phyloP scores from a whole-genome alignment of 1,140 invertebrate species.

The Pantala flavescens region DNA sequence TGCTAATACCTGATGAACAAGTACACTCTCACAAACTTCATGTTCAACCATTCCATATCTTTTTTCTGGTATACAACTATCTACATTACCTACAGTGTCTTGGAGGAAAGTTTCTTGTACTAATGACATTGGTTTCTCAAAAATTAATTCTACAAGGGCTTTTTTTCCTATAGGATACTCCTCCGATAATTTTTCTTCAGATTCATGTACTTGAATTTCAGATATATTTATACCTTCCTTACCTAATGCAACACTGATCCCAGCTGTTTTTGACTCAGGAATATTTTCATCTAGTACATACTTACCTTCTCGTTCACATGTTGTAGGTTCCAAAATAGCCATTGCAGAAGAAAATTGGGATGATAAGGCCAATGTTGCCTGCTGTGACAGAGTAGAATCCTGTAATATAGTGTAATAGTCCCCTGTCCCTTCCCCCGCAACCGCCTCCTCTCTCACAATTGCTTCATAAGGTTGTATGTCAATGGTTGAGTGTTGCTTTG shows the following conservation, averaged over 20 bases:
- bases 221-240: slow-evolving; percentile 17
- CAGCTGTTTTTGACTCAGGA: slow-evolving; percentile 17
- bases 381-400: background rate
- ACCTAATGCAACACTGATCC: slow-evolving; percentile 16
- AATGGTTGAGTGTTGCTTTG: slow-evolving; percentile 16
- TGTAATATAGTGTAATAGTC: background rate
- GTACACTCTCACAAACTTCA: slow-evolving; percentile 14
- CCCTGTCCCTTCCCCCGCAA: slow-evolving; percentile 12
- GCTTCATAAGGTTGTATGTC: slow-evolving; percentile 15
- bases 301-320: slow-evolving; percentile 21
- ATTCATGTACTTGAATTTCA: slow-evolving; percentile 18
- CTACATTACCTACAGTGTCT: slow-evolving; percentile 14
- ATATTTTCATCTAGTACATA: background rate
- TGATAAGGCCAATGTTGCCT: background rate
- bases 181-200: slow-evolving; percentile 12
- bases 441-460: slow-evolving; percentile 17
- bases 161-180: background rate
- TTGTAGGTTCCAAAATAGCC: slow-evolving; percentile 14
- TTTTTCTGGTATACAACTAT: slow-evolving; percentile 13
- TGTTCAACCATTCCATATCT: slow-evolving; percentile 6
- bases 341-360: background rate
- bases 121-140: slow-evolving; percentile 11
- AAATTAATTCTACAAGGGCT: slow-evolving; percentile 14
- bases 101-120: slow-evolving; percentile 17
- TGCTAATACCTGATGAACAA: slow-evolving; percentile 18